Conservation (phyloP, 2,797 vertebrate genomes). For the Gastrophryne carolinensis region DNA sequence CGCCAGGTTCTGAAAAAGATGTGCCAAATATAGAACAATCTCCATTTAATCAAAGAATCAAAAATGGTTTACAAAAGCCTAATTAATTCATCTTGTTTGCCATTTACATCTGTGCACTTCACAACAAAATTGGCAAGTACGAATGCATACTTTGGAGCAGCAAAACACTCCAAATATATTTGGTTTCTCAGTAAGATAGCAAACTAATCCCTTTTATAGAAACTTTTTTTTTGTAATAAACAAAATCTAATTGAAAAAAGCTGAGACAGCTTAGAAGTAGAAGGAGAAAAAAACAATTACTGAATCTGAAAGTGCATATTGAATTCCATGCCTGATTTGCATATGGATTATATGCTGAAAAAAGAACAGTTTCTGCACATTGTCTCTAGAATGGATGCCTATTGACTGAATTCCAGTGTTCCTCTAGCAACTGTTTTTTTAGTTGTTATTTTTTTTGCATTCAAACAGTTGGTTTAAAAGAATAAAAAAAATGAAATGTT, state of each 20-base stretch:
- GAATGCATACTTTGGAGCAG: conserved; percentile 60
- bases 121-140: conserved; percentile 59
- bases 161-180: conserved; percentile 65
- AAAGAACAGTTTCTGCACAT: conserved; percentile 62
- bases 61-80: conserved; percentile 45
- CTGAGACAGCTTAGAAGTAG: conserved; percentile 61
- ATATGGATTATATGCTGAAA: conserved; percentile 60
- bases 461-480: conserved; percentile 32
- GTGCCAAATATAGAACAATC: conserved; percentile 23
- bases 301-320: conserved; percentile 62
- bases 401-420: conserved; percentile 57
- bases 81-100: conserved; percentile 60
- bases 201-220: conserved; percentile 68
- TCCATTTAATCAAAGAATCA: neutral
- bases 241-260: conserved; percentile 68
- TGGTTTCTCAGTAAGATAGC: conserved; percentile 65
- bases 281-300: conserved; percentile 67
- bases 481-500: conserved; percentile 45
- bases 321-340: conserved; percentile 65
- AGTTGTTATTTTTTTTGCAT: conserved; percentile 60
- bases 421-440: conserved; percentile 59
- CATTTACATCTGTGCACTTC: conserved; percentile 54
- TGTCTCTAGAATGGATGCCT: conserved; percentile 61
- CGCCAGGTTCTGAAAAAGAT: neutral
- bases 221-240: conserved; percentile 65